Percentiles rank a stretch among this genome's conserved stretches.
Conservation (phyloP, 2,888 invertebrate genomes). For the Frankliniella intonsa region DNA sequence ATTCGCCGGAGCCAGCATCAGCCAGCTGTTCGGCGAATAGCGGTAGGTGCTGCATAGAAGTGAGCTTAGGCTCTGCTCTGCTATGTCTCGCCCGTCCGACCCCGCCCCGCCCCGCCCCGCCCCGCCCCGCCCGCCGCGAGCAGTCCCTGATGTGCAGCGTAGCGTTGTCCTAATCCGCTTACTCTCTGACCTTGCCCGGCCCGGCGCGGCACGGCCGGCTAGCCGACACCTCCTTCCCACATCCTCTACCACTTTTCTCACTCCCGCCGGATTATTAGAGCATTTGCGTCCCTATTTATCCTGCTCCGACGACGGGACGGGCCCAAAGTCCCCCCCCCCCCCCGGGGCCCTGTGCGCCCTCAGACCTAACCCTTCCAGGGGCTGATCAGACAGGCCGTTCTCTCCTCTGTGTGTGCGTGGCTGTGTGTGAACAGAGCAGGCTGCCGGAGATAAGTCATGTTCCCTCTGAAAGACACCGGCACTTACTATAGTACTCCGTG, state of each 20-base stretch:
- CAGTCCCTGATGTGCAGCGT: background rate
- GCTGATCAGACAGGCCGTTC: too few species aligned
- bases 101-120: background rate
- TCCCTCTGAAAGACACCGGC: too few species aligned
- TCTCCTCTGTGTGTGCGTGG: background rate
- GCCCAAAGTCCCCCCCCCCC: background rate
- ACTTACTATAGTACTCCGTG: too few species aligned
- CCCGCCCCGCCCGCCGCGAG: background rate
- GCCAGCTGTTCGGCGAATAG: too few species aligned
- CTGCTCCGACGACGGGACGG: background rate
- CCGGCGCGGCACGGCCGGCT: background rate
- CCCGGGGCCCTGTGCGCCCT: too few species aligned
- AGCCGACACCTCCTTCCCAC: background rate
- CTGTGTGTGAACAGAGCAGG: background rate
- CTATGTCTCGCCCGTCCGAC: background rate
- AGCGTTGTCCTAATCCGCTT: background rate
- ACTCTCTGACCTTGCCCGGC: background rate
- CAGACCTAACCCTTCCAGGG: too few species aligned
- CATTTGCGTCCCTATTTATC: slow-evolving; percentile 10
- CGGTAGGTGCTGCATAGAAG: too few species aligned
- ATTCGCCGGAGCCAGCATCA: too few species aligned
- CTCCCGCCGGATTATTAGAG: slow-evolving; percentile 5
- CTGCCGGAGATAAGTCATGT: slow-evolving; percentile 19
- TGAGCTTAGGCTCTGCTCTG: background rate
- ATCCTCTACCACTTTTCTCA: slow-evolving; percentile 10